phyloP scores from a whole-genome alignment of 2,888 invertebrate genomes.

The Himalopsyche kuldschensis region DNA sequence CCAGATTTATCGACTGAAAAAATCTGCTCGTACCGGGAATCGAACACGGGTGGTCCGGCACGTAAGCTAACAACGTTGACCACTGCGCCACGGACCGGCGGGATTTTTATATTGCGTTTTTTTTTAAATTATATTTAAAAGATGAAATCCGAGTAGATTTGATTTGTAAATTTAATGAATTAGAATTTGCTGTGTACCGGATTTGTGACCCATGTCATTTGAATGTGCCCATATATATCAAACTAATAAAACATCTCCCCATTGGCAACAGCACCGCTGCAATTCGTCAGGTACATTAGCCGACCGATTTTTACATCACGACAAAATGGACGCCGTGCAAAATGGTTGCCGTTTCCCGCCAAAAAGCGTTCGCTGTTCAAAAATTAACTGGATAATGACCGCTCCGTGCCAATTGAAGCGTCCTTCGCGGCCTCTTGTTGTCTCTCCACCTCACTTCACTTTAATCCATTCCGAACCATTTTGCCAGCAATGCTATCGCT shows the following conservation, averaged over 20 bases:
- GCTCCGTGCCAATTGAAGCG: conserved; percentile 31
- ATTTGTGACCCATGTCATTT: background rate
- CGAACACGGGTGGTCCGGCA: too few species aligned
- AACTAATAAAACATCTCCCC: conserved; percentile 4
- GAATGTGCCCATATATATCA: background rate
- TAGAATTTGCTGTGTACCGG: too few species aligned
- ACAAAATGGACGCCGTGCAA: background rate
- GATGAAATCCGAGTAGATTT: too few species aligned
- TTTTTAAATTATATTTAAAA: too few species aligned
- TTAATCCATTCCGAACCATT: background rate
- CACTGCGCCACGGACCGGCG: too few species aligned
- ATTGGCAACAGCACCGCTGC: background rate
- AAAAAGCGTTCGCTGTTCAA: conserved; percentile 23
- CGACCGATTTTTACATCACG: background rate
- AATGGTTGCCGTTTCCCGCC: background rate
- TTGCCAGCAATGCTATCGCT: background rate
- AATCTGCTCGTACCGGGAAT: too few species aligned
- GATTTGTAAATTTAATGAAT: too few species aligned
- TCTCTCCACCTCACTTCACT: background rate
- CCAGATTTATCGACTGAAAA: too few species aligned
- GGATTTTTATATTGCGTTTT: too few species aligned
- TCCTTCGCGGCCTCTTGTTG: conserved; percentile 24
- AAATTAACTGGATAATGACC: conserved; percentile 34
- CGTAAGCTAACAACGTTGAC: too few species aligned
- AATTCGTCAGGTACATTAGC: background rate